These are phyloP conservation scores for Aphelinus atriplicis DNA, from an alignment of 1,140 invertebrate species.

Conservation along the genomic window DNA sequence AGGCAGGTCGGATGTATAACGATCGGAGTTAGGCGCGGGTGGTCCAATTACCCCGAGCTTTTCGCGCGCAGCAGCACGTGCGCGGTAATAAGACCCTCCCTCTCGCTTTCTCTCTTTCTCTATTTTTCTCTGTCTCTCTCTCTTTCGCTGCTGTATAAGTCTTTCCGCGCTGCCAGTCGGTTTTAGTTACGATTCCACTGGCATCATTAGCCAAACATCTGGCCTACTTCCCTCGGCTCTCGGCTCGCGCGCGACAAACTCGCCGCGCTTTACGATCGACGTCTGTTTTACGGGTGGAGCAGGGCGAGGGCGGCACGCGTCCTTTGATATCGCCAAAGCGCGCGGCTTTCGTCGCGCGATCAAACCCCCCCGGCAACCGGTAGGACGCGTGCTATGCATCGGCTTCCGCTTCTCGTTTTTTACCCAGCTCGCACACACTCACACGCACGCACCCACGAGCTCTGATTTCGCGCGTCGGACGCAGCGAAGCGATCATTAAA, in stretches of 20 bases:
- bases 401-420: too few species aligned
- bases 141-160: slow-evolving; percentile 14
- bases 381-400: too few species aligned
- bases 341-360: background rate
- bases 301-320: background rate
- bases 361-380: too few species aligned
- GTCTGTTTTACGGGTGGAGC: too few species aligned
- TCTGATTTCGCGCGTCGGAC: background rate
- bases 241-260: too few species aligned
- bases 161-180: slow-evolving; percentile 2
- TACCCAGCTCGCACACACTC: background rate
- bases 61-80: slow-evolving; percentile 50
- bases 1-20: slow-evolving; percentile 20
- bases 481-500: too few species aligned
- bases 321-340: slow-evolving; percentile 21
- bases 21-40: slow-evolving; percentile 50
- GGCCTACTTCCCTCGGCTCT: slow-evolving; percentile 50
- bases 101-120: slow-evolving; percentile 12
- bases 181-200: slow-evolving; percentile 62
- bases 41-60: slow-evolving; percentile 60
- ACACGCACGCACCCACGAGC: background rate
- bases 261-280: too few species aligned
- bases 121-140: slow-evolving; percentile 44
- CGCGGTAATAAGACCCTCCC: slow-evolving; percentile 59
- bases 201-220: slow-evolving; percentile 65